phyloP scores from a whole-genome alignment of 2,797 vertebrate species.

The Brotula barbata region DNA sequence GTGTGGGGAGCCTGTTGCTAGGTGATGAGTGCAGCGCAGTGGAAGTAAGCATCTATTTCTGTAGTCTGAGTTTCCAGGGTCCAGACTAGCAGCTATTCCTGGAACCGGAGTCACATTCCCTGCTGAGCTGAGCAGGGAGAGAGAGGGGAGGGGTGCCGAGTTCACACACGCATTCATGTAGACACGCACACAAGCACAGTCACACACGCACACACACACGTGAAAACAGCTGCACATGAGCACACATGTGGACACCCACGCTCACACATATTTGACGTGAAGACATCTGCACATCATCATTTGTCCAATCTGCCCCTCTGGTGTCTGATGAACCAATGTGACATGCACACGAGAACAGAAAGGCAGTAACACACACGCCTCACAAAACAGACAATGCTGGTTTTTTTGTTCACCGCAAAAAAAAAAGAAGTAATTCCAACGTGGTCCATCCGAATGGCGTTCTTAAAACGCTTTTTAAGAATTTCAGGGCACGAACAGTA shows the following conservation, averaged over 20 bases:
- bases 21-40: constrained; percentile 74
- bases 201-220: constrained; percentile 7
- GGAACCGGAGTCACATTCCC: constrained; percentile 81
- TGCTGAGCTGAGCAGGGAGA: constrained; percentile 62
- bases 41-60: constrained; percentile 81
- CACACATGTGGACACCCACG: constrained; percentile 40
- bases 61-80: constrained; percentile 83
- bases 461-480: no score
- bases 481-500: not conserved
- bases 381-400: constrained; percentile 9
- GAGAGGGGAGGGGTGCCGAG: constrained; percentile 7
- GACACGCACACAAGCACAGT: constrained; percentile 8
- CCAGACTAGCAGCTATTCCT: constrained; percentile 84
- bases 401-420: constrained; percentile 1
- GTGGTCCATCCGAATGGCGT: no score
- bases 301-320: constrained; percentile 25
- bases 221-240: constrained; percentile 19
- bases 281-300: constrained; percentile 30
- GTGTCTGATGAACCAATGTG: constrained; percentile 32
- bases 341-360: not conserved
- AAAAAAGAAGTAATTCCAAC: no score
- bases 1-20: constrained; percentile 83
- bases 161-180: constrained; percentile 13
- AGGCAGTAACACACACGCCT: not conserved
- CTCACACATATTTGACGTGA: constrained; percentile 30